Evolutionary conservation across 2,113 vertebrate species (phyloP), one percentile per base, ranked within the genome.

Genomic region (Laterallus jamaicensis): DNA sequence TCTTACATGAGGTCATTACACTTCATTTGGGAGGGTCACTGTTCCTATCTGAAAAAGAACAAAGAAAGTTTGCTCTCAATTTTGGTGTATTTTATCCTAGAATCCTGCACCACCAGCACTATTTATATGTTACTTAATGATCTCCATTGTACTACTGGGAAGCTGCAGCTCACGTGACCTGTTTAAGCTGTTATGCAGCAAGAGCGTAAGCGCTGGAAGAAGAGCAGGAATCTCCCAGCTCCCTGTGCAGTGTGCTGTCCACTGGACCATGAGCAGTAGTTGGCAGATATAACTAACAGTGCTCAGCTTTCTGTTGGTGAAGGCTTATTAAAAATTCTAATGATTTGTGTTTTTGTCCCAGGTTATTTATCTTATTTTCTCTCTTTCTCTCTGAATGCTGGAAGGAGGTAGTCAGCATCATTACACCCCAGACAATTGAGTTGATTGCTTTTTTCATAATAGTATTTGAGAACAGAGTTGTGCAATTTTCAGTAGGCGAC

Each of bases 361-460:
- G 76, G 91, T 95, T 96, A 82, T 97, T 96, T 96, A 55, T 96
- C 94, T 94, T 94, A 60, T 92, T 94, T 86, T 93, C 28, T 79
- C 44, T 70, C 44, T 86, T 29, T 82, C 49, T 47, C 21, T 78
- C 54, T 59, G 81, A 82, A 70, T 74, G 66, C 60, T 93, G 44
- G 93, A 93, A 93, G 89, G 91, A 95, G 95, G 94, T 95, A 96
- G 90, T 92, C 92, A 96, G 86, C 89, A 94, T 97, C 95, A 97
- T 97, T 97, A 93, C 88, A 87, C 79, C 68, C 92, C 52, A 96
- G 96, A 97, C 97, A 97, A 96, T 94, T 89, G 90, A 95, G 82
- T 39, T 96, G 96, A 97, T 97, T 96, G 95, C 90, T 88, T 96
- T 96, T 94, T 97, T 97, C 85, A 89, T 96, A 94, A 96, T 85